These are phyloP conservation scores for Clytia hemisphaerica DNA, from an alignment of 30 jellyfish, hydroid and myxozoan species.

Conservation along the genomic window DNA sequence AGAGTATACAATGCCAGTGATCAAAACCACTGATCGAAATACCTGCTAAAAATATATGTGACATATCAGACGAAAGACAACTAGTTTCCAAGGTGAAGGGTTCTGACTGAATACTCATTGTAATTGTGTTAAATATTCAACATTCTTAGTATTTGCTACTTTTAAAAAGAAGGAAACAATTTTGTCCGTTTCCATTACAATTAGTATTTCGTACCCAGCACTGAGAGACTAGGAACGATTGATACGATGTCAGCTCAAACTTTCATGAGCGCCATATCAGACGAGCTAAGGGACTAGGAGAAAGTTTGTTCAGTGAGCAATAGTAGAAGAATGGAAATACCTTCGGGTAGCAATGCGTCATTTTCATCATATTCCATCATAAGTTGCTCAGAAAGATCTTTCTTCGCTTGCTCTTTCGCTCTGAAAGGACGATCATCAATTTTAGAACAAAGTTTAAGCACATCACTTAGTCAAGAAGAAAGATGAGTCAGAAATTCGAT, in stretches of 20 bases:
- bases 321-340: constrained; percentile 17
- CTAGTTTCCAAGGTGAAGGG: neutral
- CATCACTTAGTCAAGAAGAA: too few relatives aligned
- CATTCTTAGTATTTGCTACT: neutral
- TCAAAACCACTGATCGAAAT: neutral
- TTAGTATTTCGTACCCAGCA: too few relatives aligned
- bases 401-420: constrained; percentile 40
- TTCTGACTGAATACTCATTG: neutral
- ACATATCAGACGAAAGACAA: neutral
- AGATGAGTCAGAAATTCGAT: too few relatives aligned
- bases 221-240: too few relatives aligned
- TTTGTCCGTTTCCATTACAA: too few relatives aligned
- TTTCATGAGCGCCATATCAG: too few relatives aligned
- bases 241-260: too few relatives aligned
- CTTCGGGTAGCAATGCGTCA: constrained; percentile 62
- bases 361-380: constrained; percentile 62
- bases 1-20: neutral
- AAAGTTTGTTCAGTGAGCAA: too few relatives aligned
- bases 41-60: neutral
- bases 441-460: too few relatives aligned
- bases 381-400: constrained; percentile 52
- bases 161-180: too few relatives aligned
- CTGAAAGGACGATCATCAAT: constrained; percentile 9
- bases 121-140: neutral
- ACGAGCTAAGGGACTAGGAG: too few relatives aligned